A percentile compares a stretch with the other conserved stretches of the same genome.
Conservation (phyloP, 1,140 invertebrate genomes). For the Drosophila insularis region DNA sequence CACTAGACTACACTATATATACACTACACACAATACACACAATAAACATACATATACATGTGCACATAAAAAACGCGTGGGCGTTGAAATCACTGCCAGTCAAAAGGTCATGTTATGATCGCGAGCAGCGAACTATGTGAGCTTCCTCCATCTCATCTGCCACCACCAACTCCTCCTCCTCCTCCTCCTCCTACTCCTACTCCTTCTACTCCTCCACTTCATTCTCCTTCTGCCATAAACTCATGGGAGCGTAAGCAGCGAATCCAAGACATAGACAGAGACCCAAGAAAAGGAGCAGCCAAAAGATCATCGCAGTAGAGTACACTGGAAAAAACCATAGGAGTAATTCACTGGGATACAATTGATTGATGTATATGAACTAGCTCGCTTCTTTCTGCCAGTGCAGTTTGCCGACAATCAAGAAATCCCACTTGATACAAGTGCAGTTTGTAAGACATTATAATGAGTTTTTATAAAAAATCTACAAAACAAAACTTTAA, state of each 20-base stretch:
- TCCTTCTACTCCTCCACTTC: neutral
- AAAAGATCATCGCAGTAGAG: slow-evolving; percentile 27
- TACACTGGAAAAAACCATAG: slow-evolving; percentile 24
- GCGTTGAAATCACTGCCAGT: slow-evolving; percentile 81
- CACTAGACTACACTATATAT: slow-evolving; percentile 21
- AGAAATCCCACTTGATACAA: slow-evolving; percentile 81
- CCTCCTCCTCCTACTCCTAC: neutral
- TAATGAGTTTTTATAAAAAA: slow-evolving; percentile 81
- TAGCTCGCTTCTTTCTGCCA: neutral
- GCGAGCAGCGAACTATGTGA: slow-evolving; percentile 75
- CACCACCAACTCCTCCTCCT: neutral
- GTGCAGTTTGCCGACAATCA: slow-evolving; percentile 51
- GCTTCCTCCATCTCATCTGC: slow-evolving; percentile 6
- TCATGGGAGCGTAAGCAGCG: slow-evolving; percentile 57
- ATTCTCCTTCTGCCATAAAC: neutral
- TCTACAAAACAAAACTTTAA: slow-evolving; percentile 53
- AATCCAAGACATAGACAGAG: slow-evolving; percentile 16
- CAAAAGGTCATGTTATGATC: slow-evolving; percentile 81
- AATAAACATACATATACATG: neutral
- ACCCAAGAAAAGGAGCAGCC: slow-evolving; percentile 44
- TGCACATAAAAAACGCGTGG: slow-evolving; percentile 57
- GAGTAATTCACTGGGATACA: neutral
- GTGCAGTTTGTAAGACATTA: slow-evolving; percentile 81
- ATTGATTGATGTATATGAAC: neutral
- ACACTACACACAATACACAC: neutral